Evolutionary conservation across 2,113 vertebrate genomes (phyloP), one percentile per base, ranked within the genome.

Genomic region (Cisticola juncidis): DNA sequence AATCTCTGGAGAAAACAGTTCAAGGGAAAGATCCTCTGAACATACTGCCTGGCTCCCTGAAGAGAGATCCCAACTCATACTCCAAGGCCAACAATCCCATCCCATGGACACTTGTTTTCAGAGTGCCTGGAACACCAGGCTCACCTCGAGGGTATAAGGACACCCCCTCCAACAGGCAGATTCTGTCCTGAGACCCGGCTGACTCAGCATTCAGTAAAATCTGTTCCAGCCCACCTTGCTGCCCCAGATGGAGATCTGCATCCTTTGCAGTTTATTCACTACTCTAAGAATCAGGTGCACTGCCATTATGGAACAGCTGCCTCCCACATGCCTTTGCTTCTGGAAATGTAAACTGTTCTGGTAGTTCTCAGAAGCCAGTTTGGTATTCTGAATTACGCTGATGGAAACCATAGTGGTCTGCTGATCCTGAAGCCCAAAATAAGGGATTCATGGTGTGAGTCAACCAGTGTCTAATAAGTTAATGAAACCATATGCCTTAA

Each of bases 401-500:
- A 90, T 93, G 74, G 93, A 98, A 97, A 94, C 81, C 86, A 81
- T 1, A 87, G 65, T 9, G 14, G 40, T 86, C 92, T 97, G 74
- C 79, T 95, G 56, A 88, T 62, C 71, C 48, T 74, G 25, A 81
- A 85, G 51, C 68, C 87, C 92, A 83, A 83, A 74, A 85, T 50
- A 92, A 87, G 56, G 82, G 91, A 96, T 92, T 94, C 82, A 61
- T 9, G 86, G 62, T 65, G 42, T 78, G 68, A 92, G 44, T 62
- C 68, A 93, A 23, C 22, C 77, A 89, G 25, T 73, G 42, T 31
- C 88, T 94, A 92, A 81, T 94, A 95, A 91, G 38, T 87, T 97
- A 97, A 97, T 86, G 73, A 95, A 94, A 90, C 35, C 74, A 74
- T 84, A 61, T 62, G 79, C 40, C 90, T 66, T 95, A 95, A 88